Base-by-base conservation (phyloP, 2,888 invertebrate genomes). In the Cryptophagus acutangulus region DNA sequence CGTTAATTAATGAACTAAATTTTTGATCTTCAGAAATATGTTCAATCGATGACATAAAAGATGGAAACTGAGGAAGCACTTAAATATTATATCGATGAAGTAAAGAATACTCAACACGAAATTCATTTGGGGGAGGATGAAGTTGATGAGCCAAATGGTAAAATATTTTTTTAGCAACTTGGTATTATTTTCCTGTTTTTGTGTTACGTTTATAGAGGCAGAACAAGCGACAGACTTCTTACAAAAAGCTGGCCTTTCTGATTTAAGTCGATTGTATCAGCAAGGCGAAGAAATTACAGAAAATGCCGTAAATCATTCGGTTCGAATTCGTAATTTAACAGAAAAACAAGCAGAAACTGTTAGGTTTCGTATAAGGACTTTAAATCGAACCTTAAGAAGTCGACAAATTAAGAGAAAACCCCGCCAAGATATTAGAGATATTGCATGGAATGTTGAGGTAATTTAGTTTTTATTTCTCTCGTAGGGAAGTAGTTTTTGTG, bases 371-470 rank as follows among this genome's bases (percentile, higher is more conserved):
- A 84, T 89, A 17, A 74, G 81, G 39, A 79, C 85, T 6, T 75
- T 88, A 41, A 89, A 87, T 70, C 79, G 82, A 46, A 88, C 88
- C 1, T 77, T 87, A 18, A 74, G 84, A 37, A 76, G 78, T 58
- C 74, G 79, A 55, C 73, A 76, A 35, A 75, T 81, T n/a, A 52
- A 65, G 26, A 74, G 86, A 44, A 74, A 74, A 49, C 73, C 71
- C 36, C 63, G 74, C 26, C 73, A 75, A 9, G 89, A 90, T 64
- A 86, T 89, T 44, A 71, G 89, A 54, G 87, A 89, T 69, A 84
- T 90, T 36, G 84, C 88, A 61, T 79, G 85, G 66, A 87, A 87
- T 70, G 75, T 83, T 50, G 88, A 88, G 77, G 87, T 87, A 60
- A 71, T 13, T 31, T 18, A 3, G 13, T 17, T 33, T 24, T 34